Percentiles rank a stretch among this genome's conserved stretches.
Conservation (phyloP, 2,888 invertebrate species). For the Prosopocoilus inquinatus region DNA sequence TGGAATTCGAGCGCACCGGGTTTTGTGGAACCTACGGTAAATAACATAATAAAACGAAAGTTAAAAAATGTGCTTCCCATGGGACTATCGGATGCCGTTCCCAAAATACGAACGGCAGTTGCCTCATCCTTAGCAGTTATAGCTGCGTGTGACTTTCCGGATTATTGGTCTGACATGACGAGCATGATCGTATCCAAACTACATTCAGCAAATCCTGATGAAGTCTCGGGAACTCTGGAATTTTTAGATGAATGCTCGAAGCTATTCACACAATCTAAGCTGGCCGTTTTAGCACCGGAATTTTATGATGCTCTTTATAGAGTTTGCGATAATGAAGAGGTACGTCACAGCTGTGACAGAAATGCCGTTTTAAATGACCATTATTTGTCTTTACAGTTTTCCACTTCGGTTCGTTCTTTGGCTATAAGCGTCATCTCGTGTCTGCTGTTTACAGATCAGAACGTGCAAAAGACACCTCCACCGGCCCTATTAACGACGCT, state of each 20-base stretch:
- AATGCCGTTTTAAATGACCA: background rate
- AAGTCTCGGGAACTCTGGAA: conserved; percentile 20
- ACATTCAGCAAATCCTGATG: conserved; percentile 14
- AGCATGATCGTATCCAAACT: conserved; percentile 17
- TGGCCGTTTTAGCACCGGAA: conserved; percentile 12
- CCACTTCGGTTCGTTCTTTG: conserved; percentile 13
- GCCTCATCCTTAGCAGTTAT: conserved; percentile 23
- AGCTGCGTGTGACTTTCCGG: conserved; percentile 23
- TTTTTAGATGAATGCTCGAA: conserved; percentile 24
- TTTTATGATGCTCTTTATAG: conserved; percentile 19
- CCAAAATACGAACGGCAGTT: conserved; percentile 21
- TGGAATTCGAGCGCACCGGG: conserved; percentile 20
- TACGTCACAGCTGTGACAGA: background rate
- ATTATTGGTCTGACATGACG: conserved; percentile 21
- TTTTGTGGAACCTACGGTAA: conserved; percentile 21
- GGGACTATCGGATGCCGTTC: conserved; percentile 19
- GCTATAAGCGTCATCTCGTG: conserved; percentile 12
- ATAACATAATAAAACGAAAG: conserved; percentile 23
- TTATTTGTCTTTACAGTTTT: conserved; percentile 7
- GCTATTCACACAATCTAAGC: conserved; percentile 12
- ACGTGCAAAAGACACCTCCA: conserved; percentile 1
- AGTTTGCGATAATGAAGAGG: conserved; percentile 16
- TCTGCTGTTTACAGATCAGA: conserved; percentile 13
- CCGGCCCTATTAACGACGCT: conserved; percentile 3
- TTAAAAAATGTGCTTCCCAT: conserved; percentile 21